Percentiles rank a stretch among this genome's conserved stretches.
These are phyloP conservation scores for Drosophila mojavensis DNA, from an alignment of 1,140 invertebrate species.

Conservation along the genomic window DNA sequence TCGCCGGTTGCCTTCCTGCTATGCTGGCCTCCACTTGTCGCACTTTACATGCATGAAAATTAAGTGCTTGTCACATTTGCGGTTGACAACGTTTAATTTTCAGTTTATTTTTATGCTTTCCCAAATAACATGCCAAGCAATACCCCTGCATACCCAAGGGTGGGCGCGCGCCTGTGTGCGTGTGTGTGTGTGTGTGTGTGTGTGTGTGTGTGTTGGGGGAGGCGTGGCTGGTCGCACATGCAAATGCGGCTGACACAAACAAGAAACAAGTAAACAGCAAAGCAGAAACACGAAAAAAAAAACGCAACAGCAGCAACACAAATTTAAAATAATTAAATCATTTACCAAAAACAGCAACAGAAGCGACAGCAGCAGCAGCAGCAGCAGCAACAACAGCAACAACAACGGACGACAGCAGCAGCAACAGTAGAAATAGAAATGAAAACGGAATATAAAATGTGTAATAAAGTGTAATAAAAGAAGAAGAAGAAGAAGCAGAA, in stretches of 20 bases:
- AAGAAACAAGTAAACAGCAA: constrained; percentile 25
- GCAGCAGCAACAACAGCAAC: constrained; percentile 17
- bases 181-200: background rate
- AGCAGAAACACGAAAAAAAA: constrained; percentile 20
- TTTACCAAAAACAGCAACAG: constrained; percentile 55
- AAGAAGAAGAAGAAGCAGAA: constrained; percentile 31
- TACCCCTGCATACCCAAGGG: background rate
- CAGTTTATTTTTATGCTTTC: constrained; percentile 60
- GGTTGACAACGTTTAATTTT: constrained; percentile 74
- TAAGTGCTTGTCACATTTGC: constrained; percentile 77
- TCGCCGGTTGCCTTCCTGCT: constrained; percentile 36
- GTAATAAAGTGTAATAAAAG: constrained; percentile 76
- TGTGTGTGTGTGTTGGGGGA: background rate
- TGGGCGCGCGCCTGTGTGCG: background rate
- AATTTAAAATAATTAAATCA: constrained; percentile 73
- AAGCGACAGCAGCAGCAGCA: constrained; percentile 22
- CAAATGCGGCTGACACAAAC: constrained; percentile 33
- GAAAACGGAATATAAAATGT: constrained; percentile 66
- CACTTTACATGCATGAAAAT: constrained; percentile 75
- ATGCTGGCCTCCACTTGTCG: constrained; percentile 53
- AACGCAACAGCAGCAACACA: constrained; percentile 18
- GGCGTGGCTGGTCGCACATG: constrained; percentile 30
- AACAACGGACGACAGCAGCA: constrained; percentile 7
- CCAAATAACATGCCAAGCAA: constrained; percentile 51
- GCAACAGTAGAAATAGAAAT: constrained; percentile 54